Evolutionary conservation across 2,888 invertebrate species (phyloP).

Genomic region (Tuta absoluta): DNA sequence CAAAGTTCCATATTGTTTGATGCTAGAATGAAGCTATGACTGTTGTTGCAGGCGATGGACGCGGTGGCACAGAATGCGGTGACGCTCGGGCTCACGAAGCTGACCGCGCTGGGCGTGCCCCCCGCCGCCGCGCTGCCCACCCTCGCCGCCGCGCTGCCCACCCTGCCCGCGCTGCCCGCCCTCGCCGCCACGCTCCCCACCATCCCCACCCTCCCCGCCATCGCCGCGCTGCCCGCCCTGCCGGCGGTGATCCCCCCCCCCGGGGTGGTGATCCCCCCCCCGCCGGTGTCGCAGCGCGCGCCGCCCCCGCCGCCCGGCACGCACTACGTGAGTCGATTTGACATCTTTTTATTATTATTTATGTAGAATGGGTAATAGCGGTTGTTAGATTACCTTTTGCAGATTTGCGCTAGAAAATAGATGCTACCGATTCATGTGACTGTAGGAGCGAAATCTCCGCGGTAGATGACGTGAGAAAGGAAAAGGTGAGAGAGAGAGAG

Average conservation of each 20-base stretch:
- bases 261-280: too few relatives aligned
- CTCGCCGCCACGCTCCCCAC: constrained; percentile 69
- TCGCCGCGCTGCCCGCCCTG: constrained; percentile 72
- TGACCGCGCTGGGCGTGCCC: constrained; percentile 62
- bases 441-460: too few relatives aligned
- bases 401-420: too few relatives aligned
- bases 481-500: too few relatives aligned
- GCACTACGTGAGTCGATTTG: too few relatives aligned
- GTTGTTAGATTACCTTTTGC: too few relatives aligned
- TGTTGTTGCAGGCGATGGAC: constrained; percentile 93
- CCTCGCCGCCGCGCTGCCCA: constrained; percentile 76
- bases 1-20: not conserved
- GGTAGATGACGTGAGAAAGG: too few relatives aligned
- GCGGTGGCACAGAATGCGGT: constrained; percentile 94
- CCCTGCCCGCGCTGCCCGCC: constrained; percentile 41
- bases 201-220: constrained; percentile 68
- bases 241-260: constrained; percentile 60
- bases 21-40: not conserved
- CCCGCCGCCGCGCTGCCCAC: constrained; percentile 56
- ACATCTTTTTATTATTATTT: too few relatives aligned
- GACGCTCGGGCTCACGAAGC: constrained; percentile 81
- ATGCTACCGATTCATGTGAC: too few relatives aligned
- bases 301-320: constrained; percentile 36
- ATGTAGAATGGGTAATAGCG: too few relatives aligned
- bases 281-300: constrained; percentile 71